Conservation (phyloP, 2,113 vertebrate species). For the Aspidoscelis tigris region DNA sequence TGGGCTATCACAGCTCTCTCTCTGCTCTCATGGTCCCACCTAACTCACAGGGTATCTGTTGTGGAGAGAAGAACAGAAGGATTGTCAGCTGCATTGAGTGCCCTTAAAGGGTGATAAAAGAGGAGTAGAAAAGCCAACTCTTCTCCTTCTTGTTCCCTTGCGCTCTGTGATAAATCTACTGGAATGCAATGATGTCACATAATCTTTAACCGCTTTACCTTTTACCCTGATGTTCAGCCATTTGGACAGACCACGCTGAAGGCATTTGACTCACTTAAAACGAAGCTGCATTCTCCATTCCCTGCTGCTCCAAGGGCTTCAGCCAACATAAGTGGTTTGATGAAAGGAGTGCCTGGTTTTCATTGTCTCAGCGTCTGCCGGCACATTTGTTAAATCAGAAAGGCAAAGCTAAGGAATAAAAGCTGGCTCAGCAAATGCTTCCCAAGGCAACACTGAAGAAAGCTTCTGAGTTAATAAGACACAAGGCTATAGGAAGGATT, state of each 20-base stretch:
- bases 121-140: too few relatives aligned
- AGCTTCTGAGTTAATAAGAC: background rate
- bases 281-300: background rate
- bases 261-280: background rate
- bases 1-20: too few relatives aligned
- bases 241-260: background rate
- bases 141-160: background rate
- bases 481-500: background rate
- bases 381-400: conserved; percentile 14
- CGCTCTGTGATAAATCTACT: background rate
- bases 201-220: background rate
- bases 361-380: background rate
- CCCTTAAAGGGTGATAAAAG: too few relatives aligned
- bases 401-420: conserved; percentile 1
- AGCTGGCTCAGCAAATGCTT: background rate
- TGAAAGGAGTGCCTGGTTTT: conserved; percentile 20
- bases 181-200: background rate
- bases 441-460: background rate
- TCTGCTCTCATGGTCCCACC: too few relatives aligned
- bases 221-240: background rate
- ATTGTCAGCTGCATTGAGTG: too few relatives aligned
- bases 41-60: too few relatives aligned
- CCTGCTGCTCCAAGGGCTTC: background rate
- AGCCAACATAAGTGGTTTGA: conserved; percentile 3
- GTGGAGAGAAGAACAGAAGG: too few relatives aligned